Base-by-base conservation (phyloP, 2,888 invertebrate genomes). In the Timandra comae region DNA sequence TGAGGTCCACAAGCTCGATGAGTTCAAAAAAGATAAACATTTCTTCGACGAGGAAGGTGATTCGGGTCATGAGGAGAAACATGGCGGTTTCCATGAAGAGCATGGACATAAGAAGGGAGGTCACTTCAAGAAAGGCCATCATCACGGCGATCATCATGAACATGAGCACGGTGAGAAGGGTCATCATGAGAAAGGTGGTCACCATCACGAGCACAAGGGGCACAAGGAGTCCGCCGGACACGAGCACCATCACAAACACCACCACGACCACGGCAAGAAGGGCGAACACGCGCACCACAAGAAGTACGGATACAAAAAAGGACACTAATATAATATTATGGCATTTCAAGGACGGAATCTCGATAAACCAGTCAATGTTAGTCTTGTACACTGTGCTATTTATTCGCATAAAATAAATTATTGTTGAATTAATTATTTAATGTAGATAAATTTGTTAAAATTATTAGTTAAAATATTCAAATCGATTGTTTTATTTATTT, bases 1-100 rank as follows among this genome's bases (percentile, higher is more conserved):
- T 64, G 92, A 94, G 66, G 88, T 94, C 4, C 93, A 95, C 75
- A 95, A 95, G 62, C 75, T 93, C 40, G 93, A 95, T 69, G 95
- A 95, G 73, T 93, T 90, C 75, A 93, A 94, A 66, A 95, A 95
- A 70, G 92, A 94, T 58, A 94, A 95, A 63, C 91, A 93, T 61
- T 94, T 93, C 89, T 94, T 91, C 70, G 94, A 95, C 52, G 94
- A 94, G 73, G 91, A 93, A 56, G 93, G 94, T 51, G 93, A 93
- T 56, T 90, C 91, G 25, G 94, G 91, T 0, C 92, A 92, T 52
- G 93, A 94, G 67, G 92, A 93, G 63, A 93, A 94, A 59, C 93
- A 94, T 60, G 94, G 93, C 41, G 92, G 89, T 20, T 91, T 90
- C 69, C 92, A 94, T 61, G 92, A 94, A 63, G 91, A 91, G 59